Evolutionary conservation across 2,888 invertebrate genomes (phyloP), one percentile per base, ranked within the genome.

Genomic region (Criorhina ranunculi): DNA sequence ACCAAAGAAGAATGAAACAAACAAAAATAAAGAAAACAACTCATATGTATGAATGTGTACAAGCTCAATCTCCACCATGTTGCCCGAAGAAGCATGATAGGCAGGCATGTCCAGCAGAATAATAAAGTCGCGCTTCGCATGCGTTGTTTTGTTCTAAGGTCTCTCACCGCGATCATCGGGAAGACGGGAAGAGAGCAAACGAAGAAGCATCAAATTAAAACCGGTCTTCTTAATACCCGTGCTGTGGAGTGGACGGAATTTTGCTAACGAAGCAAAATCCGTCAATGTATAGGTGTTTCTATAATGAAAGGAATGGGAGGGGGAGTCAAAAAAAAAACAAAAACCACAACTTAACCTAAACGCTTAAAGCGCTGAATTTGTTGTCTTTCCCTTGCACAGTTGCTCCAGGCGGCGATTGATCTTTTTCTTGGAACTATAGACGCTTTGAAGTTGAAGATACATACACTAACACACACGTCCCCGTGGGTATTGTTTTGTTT

Each of bases 341-440:
- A n/a, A n/a, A n/a, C n/a, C n/a, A n/a, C n/a, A n/a, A n/a, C n/a
- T n/a, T n/a, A 57, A 57, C 44, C 62, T 33, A 46, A 76, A 67
- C 37, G 49, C 72, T 37, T 40, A 60, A 60, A 72, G 72, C 59
- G 49, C 35, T 70, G 37, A 37, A 15, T 59, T 66, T 8, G 15
- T 57, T 66, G 46, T 57, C 5, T 55, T 15, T 57, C 19, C 35
- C 11, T 46, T 46, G 19, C 15, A 5, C 64, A 2, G 31, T 29
- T 24, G 19, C 53, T 12, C n/a, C 17, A 33, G 33, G 31, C 12
- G 70, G 40, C 49, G 46, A 40, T 64, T 62, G 66, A 81, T 81
- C 49, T 69, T 70, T 24, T 82, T 82, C 77, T 64, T 57, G 70
- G 81, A 72, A 82, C 46, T 57, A 66, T 44, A 42, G 49, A 59